These are phyloP conservation scores for Scarus forsteni DNA, from an alignment of 2,797 vertebrate species.

Conservation along the genomic window DNA sequence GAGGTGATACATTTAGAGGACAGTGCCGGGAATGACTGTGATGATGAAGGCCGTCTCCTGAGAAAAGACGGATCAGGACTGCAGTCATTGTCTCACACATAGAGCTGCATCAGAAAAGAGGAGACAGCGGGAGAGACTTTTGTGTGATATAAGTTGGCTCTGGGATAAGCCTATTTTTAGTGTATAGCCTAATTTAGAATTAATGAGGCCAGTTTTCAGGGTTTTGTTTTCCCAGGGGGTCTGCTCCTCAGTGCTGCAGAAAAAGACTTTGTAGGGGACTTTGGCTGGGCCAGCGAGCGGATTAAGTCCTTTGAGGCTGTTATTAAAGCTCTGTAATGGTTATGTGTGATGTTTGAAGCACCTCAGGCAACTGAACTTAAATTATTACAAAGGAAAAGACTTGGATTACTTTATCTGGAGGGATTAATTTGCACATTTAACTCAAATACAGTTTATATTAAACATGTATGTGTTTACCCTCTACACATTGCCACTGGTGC, in stretches of 20 bases:
- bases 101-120: slow-evolving; percentile 2
- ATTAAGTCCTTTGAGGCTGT: slow-evolving; percentile 14
- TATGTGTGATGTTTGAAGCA: slow-evolving; percentile 3
- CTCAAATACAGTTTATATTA: neutral
- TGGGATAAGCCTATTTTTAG: slow-evolving; percentile 72
- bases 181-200: slow-evolving; percentile 63
- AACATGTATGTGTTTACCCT: neutral
- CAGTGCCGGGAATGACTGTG: neutral
- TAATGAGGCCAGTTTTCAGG: slow-evolving; percentile 66
- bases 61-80: neutral
- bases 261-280: slow-evolving; percentile 20
- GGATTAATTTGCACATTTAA: neutral
- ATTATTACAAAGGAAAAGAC: neutral
- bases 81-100: slow-evolving; percentile 12
- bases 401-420: neutral
- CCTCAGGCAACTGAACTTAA: neutral
- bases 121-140: slow-evolving; percentile 8
- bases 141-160: slow-evolving; percentile 35
- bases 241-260: slow-evolving; percentile 26
- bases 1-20: neutral
- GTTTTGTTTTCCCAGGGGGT: slow-evolving; percentile 47
- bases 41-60: neutral
- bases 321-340: slow-evolving; percentile 16
- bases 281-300: slow-evolving; percentile 23
- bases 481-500: neutral